Evolutionary conservation across 2,113 vertebrate species (phyloP), one percentile per base, ranked within the genome.

Genomic region (Pterocles orientalis): DNA sequence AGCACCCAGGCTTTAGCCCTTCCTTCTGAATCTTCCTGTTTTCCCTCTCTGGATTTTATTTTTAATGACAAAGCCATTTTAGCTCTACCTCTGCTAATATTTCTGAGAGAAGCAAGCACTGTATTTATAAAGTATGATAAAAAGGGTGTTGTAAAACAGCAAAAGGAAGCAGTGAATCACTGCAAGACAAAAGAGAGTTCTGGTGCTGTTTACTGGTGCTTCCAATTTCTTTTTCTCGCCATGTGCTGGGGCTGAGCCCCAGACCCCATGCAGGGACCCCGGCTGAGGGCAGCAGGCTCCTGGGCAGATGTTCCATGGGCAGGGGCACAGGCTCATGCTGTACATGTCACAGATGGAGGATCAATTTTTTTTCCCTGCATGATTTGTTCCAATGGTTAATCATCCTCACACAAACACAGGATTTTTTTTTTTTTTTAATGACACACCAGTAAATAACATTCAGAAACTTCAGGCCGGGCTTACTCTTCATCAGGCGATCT

Each of bases 311-410:
- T 10, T 83, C 89, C 8, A 83, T 94, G 95, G 96, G 92, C 86
- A 86, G 93, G 85, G 48, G 0, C 2, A 3, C 90, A 70, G 94
- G 71, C 88, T 94, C 71, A 36, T 10, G 2, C 79, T 1, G 47
- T 51, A 5, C 2, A 0, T 47, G 65, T 93, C 85, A 18, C 94
- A 97, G 92, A 96, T 92, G 93, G 90, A 93, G 68, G 47, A 88
- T 48, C 71, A 82, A 5, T 43, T 73, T 61, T 62, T 53, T 57
- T 90, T 33, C 90, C 69, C 80, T 61, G 86, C 60, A 29, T 93
- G 88, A 95, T 80, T 95, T 92, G 68, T 97, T 95, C 88, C 68
- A 78, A 90, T 71, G 64, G 90, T 96, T 96, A 96, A 96, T 96
- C 96, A 96, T 88, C 76, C 79, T 93, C 64, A 75, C 64, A 86